Base-by-base conservation (phyloP, 2,797 vertebrate species). In the Betta splendens region DNA sequence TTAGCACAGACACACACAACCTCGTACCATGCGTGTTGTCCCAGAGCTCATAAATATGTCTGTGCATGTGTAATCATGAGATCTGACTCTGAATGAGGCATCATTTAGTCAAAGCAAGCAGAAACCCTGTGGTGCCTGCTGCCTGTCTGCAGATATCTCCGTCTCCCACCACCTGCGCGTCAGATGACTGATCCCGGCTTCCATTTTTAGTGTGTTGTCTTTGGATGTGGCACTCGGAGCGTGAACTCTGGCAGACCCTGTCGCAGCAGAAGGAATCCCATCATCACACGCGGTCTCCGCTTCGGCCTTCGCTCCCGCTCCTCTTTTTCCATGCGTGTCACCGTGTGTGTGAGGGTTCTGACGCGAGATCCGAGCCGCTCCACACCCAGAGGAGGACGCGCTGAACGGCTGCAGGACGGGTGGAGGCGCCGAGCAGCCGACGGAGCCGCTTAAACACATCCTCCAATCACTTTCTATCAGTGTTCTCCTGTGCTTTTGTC, bases 211-310 rank as follows among this genome's bases (percentile, higher is more conserved):
- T 69, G 49, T 69, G 64, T 86, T 87, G 80, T 76, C 52, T 79
- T 87, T 89, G 87, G 87, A 88, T 29, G 35, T 71, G 52, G 50
- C 42, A 52, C 52, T 49, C 50, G 3, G 58, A 68, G 72, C 69
- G 23, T 82, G 76, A 89, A 88, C 89, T 87, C 73, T 84, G 85
- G 74, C 79, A 81, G 85, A 87, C 80, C 76, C 77, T 75, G 66
- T 83, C 73, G 52, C 69, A 71, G 73, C 69, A 80, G 61, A 75
- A 58, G 71, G 66, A 78, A 75, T 80, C 51, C 70, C 76, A 86
- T 77, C 75, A 74, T 47, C 31, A 21, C 71, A 43, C 15, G 39
- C 35, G 61, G 40, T 57, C n/a, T 9, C 50, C 21, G 18, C 45
- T 32, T 49, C 49, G 32, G 13, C 45, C 67, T 31, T 73, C 68